These are phyloP conservation scores for Nomia melanderi DNA, from an alignment of 1,140 invertebrate species.

Conservation along the genomic window DNA sequence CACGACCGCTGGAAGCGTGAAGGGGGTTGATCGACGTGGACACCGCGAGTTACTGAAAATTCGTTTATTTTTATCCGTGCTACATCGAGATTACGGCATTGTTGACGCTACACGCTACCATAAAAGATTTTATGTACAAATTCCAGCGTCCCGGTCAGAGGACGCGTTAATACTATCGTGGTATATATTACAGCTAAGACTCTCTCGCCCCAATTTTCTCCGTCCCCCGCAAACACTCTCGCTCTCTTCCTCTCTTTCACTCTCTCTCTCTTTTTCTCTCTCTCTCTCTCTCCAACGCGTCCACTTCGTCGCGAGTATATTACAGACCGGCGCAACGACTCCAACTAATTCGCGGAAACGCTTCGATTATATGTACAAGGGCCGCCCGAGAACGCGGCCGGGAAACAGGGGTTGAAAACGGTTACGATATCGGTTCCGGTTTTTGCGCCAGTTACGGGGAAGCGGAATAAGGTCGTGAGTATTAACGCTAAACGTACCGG, in stretches of 20 bases:
- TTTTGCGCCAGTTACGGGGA: too few species aligned
- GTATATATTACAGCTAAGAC: constrained; percentile 65
- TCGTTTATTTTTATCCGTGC: constrained; percentile 72
- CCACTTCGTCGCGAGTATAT: constrained; percentile 19
- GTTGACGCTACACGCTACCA: constrained; percentile 51
- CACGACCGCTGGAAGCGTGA: too few species aligned
- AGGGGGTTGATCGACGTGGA: background rate
- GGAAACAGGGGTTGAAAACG: too few species aligned
- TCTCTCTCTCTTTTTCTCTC: background rate
- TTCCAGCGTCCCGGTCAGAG: constrained; percentile 43
- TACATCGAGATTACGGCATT: constrained; percentile 62
- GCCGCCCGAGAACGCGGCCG: too few species aligned
- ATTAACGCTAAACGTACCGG: too few species aligned
- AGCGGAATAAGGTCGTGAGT: too few species aligned
- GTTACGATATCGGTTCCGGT: too few species aligned
- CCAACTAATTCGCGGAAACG: background rate
- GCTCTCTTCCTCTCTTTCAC: background rate
- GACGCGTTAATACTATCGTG: constrained; percentile 73
- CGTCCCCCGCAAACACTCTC: background rate
- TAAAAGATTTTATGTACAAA: constrained; percentile 65
- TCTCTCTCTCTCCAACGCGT: background rate
- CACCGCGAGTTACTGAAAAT: constrained; percentile 73
- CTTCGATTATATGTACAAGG: background rate
- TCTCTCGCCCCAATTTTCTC: background rate
- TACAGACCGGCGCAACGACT: background rate